Evolutionary conservation across 2,888 invertebrate genomes (phyloP), one percentile per base, ranked within the genome.

Genomic region (Parthenolecanium corni): DNA sequence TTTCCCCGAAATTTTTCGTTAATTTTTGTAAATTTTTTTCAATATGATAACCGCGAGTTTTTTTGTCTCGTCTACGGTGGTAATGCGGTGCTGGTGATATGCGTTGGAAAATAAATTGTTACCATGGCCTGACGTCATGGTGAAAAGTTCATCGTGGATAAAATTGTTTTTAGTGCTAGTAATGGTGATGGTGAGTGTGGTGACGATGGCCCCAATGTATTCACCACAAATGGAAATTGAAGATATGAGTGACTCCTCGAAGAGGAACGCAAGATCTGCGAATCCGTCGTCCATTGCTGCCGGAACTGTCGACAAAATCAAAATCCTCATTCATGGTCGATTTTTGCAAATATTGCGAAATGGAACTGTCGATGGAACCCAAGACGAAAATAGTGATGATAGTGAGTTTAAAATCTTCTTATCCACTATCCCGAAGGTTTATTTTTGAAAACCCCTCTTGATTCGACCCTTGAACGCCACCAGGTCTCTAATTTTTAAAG

Each of bases 331-430:
- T 76, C 87, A 85, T 78, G 85, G 88, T 78, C 81, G 84, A 70
- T 84, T 85, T 74, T 80, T 89, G 69, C 89, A 89, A 77, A 79
- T 89, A 71, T 77, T 86, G 76, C 85, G 86, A 69, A 87, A 88
- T 77, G 89, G 89, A 74, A 84, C 84, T 70, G 86, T 89, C 76
- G 87, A 86, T 78, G 88, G 89, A 70, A 87, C 87, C 73, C 80
- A 79, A 73, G 83, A 87, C 74, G 84, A 83, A 77, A 80, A 79
- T 74, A 86, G 86, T 77, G 83, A 84, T 77, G 86, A 85, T 81
- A 86, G 89, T 89, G 74, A 89, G 88, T 88, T 20, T 36, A n/a
- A n/a, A n/a, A n/a, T n/a, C n/a, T n/a, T n/a, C n/a, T n/a, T n/a
- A n/a, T n/a, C n/a, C n/a, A n/a, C n/a, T n/a, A n/a, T n/a, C n/a